Evolutionary conservation across 1,140 invertebrate genomes (phyloP), one percentile per base, ranked within the genome.

Genomic region (Rhizoglyphus robini): DNA sequence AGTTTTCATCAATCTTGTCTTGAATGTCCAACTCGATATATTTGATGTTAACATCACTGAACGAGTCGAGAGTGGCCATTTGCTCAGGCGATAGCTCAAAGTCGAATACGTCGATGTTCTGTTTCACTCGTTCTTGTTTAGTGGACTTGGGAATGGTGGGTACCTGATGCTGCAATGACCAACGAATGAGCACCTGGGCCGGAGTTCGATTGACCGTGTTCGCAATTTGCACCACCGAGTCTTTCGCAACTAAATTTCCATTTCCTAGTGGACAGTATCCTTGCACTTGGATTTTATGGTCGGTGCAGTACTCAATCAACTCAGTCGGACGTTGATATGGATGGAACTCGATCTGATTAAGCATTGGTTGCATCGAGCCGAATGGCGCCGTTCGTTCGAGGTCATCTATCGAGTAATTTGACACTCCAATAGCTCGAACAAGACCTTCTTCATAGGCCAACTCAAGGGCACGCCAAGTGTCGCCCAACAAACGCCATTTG

Each of bases 61-160:
- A 68, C 11, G 18, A 30, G 20, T 34, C 15, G 29, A 73, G 82
- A 2, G 80, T 77, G 11, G 85, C 77, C 13, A 85, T 75, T 76
- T 86, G 80, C 68, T 89, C 85, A 47, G 79, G 75, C 1, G 78
- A 80, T 1, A 88, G 73, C 62, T 77, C 72, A 72, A 88, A 88
- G 73, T 87, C 83, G 71, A 87, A 87, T 23, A 73, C 69, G 34
- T 84, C 74, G 41, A 86, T 81, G 71, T 91, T 90, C 67, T 87
- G 79, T 13, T 79, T 78, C 20, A 90, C 82, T 36, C 87, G 79
- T 1, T 75, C 70, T 68, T 47, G 11, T 54, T 75, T 75, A 31
- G 72, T 76, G 13, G 75, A 77, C 66, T 77, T 78, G 3, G 76
- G 76, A 60, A 78, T 76, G 30, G 74, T 73, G 5, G 74, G 67